These are phyloP conservation scores for Glyphotaelius pellucidus DNA, from an alignment of 2,888 invertebrate species.

Conservation along the genomic window DNA sequence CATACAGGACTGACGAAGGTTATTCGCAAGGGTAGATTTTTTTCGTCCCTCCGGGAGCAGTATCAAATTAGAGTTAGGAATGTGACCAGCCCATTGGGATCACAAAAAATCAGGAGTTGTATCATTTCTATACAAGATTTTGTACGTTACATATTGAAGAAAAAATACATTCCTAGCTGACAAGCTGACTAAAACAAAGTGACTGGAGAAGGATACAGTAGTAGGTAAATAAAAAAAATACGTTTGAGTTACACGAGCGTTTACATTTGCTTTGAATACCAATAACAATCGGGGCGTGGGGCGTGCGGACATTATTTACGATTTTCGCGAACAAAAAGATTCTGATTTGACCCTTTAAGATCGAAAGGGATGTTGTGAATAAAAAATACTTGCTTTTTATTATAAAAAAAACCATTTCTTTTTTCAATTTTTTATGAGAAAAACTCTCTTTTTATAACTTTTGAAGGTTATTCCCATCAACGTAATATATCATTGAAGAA, in stretches of 20 bases:
- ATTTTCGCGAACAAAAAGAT: neutral
- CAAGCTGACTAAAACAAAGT: conserved; percentile 8
- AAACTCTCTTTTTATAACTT: too few species aligned
- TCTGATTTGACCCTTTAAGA: neutral
- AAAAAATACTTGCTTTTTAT: neutral
- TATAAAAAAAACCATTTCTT: neutral
- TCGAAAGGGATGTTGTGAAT: neutral
- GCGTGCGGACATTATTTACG: neutral
- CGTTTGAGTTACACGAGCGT: neutral
- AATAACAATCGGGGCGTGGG: neutral
- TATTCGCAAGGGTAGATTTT: conserved; percentile 48
- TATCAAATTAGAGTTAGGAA: conserved; percentile 47
- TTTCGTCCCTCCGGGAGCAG: conserved; percentile 31
- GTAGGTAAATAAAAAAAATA: neutral
- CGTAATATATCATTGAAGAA: too few species aligned
- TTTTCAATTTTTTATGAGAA: too few species aligned
- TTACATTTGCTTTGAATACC: conserved; percentile 2
- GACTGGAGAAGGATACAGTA: conserved; percentile 2
- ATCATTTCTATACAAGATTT: conserved; percentile 41
- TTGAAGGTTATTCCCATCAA: too few species aligned
- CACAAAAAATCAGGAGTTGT: conserved; percentile 35
- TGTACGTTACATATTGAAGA: conserved; percentile 17
- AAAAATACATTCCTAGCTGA: conserved; percentile 15
- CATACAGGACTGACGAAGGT: conserved; percentile 44
- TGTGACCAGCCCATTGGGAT: conserved; percentile 41